Conservation (phyloP, 2,888 invertebrate genomes). For the Synanthedon andrenaeformis region DNA sequence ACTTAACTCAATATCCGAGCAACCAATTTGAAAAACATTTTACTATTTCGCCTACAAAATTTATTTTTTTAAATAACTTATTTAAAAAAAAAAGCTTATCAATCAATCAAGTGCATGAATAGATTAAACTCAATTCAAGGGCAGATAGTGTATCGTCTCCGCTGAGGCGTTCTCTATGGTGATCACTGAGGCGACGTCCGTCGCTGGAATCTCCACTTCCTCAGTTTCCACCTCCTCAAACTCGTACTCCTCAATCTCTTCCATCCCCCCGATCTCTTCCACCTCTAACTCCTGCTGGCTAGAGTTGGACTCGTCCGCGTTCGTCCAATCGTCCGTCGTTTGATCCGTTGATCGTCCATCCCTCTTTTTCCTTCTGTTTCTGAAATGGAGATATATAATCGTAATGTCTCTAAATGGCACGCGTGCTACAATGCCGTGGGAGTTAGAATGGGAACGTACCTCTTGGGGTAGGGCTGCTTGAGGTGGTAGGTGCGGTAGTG, state of each 20-base stretch:
- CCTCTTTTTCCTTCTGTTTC: constrained; percentile 29
- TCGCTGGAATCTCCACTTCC: constrained; percentile 8
- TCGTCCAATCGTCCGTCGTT: constrained; percentile 12
- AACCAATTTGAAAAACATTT: too few relatives aligned
- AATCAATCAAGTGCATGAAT: too few relatives aligned
- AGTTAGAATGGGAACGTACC: constrained; percentile 19
- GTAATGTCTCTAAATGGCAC: neutral
- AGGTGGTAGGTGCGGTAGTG: constrained; percentile 52
- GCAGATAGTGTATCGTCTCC: constrained; percentile 23
- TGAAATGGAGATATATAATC: constrained; percentile 5
- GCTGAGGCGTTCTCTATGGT: constrained; percentile 7
- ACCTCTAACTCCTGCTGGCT: constrained; percentile 5
- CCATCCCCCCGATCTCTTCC: neutral
- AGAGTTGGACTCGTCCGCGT: constrained; percentile 16
- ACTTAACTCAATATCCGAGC: too few relatives aligned
- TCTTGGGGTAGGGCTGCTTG: constrained; percentile 54
- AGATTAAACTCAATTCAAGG: constrained; percentile 6
- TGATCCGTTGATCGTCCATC: constrained; percentile 10
- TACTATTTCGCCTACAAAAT: too few relatives aligned
- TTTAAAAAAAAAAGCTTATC: too few relatives aligned
- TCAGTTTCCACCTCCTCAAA: constrained; percentile 14
- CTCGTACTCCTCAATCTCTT: neutral
- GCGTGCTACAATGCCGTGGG: too few relatives aligned
- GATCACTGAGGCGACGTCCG: neutral
- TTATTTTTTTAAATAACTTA: too few relatives aligned